Conservation (phyloP, 2,888 invertebrate species). For the Lasioglossum morio region DNA sequence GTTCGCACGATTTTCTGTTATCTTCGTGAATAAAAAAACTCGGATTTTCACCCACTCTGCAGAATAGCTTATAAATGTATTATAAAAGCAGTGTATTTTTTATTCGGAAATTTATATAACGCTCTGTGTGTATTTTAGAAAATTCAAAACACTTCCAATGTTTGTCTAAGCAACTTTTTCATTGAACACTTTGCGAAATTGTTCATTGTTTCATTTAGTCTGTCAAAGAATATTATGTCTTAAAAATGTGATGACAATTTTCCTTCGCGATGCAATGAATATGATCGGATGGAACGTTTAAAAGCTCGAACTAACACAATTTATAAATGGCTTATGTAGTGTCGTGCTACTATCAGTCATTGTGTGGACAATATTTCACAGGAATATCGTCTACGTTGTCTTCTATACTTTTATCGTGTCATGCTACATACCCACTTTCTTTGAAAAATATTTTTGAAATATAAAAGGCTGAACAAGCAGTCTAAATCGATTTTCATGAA, state of each 20-base stretch:
- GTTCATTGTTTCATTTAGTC: neutral
- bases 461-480: constrained; percentile 7
- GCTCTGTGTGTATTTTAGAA: neutral
- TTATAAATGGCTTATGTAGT: neutral
- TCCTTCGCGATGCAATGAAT: neutral
- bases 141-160: neutral
- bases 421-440: constrained; percentile 25
- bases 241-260: neutral
- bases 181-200: neutral
- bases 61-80: neutral
- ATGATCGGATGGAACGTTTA: neutral
- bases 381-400: constrained; percentile 22
- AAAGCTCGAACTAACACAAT: neutral
- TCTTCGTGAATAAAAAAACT: too few species aligned
- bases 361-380: constrained; percentile 16
- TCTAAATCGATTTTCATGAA: constrained; percentile 10
- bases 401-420: constrained; percentile 10
- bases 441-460: constrained; percentile 33
- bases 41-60: too few species aligned
- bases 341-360: neutral
- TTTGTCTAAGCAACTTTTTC: neutral
- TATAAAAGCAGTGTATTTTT: neutral
- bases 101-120: neutral
- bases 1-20: too few species aligned
- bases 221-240: neutral